Conservation (phyloP, 64 coral and sea anemone species). For the Anthopleura sola region DNA sequence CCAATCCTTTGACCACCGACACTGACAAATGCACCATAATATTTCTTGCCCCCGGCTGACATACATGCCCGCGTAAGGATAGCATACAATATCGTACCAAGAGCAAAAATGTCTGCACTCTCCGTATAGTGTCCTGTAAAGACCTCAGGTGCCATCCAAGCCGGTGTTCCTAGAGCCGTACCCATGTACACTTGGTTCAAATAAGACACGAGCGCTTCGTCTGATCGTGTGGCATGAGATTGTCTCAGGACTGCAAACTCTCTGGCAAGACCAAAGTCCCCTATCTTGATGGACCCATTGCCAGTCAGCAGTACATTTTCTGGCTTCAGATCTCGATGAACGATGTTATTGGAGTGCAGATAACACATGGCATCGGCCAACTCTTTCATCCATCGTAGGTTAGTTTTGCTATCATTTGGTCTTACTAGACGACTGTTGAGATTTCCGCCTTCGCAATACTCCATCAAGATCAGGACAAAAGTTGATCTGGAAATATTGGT, state of each 20-base stretch:
- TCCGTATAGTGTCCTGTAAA: constrained; percentile 39
- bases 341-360: constrained; percentile 7
- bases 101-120: constrained; percentile 53
- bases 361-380: constrained; percentile 4
- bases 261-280: constrained; percentile 36
- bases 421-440: constrained; percentile 17
- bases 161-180: background rate
- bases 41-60: background rate
- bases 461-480: constrained; percentile 21
- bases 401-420: background rate
- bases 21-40: background rate
- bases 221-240: too few species aligned
- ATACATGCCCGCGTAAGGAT: too few species aligned
- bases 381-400: constrained; percentile 25
- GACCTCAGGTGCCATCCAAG: constrained; percentile 54
- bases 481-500: too few species aligned
- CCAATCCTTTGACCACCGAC: background rate
- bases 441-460: constrained; percentile 33
- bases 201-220: too few species aligned
- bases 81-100: constrained; percentile 21
- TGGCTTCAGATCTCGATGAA: constrained; percentile 47
- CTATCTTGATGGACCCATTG: constrained; percentile 10
- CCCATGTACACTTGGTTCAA: too few species aligned
- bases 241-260: constrained; percentile 27
- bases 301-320: constrained; percentile 37